Percentiles rank a stretch among this genome's conserved stretches.
Evolutionary conservation across 2,113 vertebrate species (phyloP).

Genomic region (Tichodroma muraria): DNA sequence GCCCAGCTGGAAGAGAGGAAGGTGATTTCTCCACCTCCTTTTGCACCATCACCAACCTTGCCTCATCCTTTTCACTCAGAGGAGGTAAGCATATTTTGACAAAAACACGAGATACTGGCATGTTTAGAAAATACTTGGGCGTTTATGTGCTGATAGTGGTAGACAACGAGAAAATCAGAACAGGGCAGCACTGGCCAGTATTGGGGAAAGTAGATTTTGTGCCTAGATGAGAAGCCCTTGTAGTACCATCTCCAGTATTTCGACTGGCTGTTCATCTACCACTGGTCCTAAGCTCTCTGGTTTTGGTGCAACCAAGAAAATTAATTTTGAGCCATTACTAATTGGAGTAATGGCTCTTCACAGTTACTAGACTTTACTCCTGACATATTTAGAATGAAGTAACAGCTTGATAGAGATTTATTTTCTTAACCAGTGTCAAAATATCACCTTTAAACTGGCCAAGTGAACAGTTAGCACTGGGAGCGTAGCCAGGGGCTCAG

Average conservation of each 20-base stretch:
- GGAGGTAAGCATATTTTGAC: slow-evolving; percentile 73
- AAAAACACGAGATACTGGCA: not conserved
- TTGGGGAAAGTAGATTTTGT: not conserved
- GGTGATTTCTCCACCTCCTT: slow-evolving; percentile 94
- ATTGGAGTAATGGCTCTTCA: not conserved
- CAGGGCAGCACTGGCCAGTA: not conserved
- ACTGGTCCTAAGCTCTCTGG: not conserved
- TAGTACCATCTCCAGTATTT: not conserved
- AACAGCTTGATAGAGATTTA: not conserved
- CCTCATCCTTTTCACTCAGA: slow-evolving; percentile 85
- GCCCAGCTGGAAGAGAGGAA: slow-evolving; percentile 94
- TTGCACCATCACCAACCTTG: slow-evolving; percentile 89
- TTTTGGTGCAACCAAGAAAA: not conserved
- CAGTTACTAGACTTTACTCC: not conserved
- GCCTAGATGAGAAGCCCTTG: not conserved
- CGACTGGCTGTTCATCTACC: not conserved
- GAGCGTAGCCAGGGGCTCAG: not conserved
- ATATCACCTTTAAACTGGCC: not conserved
- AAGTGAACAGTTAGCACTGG: not conserved
- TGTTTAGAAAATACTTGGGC: not conserved
- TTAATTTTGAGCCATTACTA: not conserved
- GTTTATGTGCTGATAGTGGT: not conserved
- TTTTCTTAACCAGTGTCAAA: not conserved
- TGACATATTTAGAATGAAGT: not conserved
- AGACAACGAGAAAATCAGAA: not conserved